Percentiles rank a stretch among this genome's conserved stretches.
These are phyloP conservation scores for Melanostigma gelatinosum DNA, from an alignment of 2,113 vertebrate genomes.

Conservation along the genomic window DNA sequence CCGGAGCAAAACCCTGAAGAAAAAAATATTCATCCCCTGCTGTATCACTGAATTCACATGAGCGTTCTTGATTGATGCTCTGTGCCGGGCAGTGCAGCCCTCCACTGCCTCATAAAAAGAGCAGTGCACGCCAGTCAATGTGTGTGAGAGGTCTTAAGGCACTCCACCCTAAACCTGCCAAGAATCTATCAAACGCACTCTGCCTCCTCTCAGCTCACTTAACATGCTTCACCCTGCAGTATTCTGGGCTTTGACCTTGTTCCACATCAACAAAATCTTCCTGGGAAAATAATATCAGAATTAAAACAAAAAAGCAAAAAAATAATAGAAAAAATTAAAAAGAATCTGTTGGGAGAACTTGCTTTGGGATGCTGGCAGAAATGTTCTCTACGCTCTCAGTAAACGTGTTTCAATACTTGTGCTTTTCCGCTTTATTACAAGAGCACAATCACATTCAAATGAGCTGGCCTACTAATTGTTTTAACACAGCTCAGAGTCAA, in stretches of 20 bases:
- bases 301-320: conserved; percentile 4
- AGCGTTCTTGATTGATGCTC: conserved; percentile 62
- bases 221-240: conserved; percentile 46
- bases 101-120: conserved; percentile 54
- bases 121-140: conserved; percentile 38
- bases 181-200: conserved; percentile 63
- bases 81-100: conserved; percentile 37
- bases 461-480: conserved; percentile 16
- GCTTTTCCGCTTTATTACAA: not conserved
- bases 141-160: conserved; percentile 59
- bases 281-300: conserved; percentile 13
- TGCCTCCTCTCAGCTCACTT: conserved; percentile 51
- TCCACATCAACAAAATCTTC: conserved; percentile 45
- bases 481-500: conserved; percentile 17
- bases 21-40: conserved; percentile 31
- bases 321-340: not conserved
- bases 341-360: conserved; percentile 23
- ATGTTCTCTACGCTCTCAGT: conserved; percentile 24
- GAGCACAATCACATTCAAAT: conserved; percentile 6
- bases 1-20: conserved; percentile 26
- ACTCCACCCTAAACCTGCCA: conserved; percentile 64
- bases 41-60: conserved; percentile 59
- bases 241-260: conserved; percentile 56
- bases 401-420: not conserved
- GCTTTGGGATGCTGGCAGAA: conserved; percentile 21